phyloP scores from a whole-genome alignment of 2,113 vertebrate genomes.

The Pterocles orientalis region DNA sequence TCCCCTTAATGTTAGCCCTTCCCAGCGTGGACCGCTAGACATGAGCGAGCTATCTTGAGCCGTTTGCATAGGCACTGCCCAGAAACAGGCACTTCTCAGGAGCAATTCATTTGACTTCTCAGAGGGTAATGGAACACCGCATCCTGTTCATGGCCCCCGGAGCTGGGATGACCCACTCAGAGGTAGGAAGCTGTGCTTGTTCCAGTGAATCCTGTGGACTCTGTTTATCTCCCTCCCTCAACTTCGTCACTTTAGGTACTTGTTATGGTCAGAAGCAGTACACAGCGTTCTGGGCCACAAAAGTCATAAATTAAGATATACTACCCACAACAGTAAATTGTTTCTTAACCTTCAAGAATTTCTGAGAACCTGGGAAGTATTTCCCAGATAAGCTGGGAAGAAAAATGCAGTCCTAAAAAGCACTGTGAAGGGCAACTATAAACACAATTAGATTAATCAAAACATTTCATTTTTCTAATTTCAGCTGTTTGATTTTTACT shows the following conservation, averaged over 20 bases:
- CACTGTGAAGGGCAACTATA: not conserved
- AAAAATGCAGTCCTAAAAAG: not conserved
- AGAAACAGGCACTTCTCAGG: not conserved
- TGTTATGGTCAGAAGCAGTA: not conserved
- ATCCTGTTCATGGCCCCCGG: not conserved
- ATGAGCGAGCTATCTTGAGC: not conserved
- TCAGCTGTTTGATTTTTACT: not conserved
- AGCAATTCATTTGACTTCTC: not conserved
- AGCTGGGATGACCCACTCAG: not conserved
- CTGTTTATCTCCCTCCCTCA: not conserved
- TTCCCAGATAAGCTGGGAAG: not conserved
- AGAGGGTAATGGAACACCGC: not conserved
- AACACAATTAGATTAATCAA: not conserved
- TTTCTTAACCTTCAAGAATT: not conserved
- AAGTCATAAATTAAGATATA: not conserved
- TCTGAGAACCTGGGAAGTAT: not conserved
- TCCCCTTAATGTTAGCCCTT: not conserved
- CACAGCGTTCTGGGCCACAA: not conserved
- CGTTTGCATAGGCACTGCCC: not conserved
- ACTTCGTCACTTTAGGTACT: not conserved
- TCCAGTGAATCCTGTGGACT: not conserved
- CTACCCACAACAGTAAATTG: not conserved
- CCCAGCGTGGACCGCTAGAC: not conserved
- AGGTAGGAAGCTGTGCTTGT: not conserved
- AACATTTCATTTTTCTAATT: not conserved